Evolutionary conservation across 1,140 invertebrate genomes (phyloP).

Genomic region (Battus philenor): DNA sequence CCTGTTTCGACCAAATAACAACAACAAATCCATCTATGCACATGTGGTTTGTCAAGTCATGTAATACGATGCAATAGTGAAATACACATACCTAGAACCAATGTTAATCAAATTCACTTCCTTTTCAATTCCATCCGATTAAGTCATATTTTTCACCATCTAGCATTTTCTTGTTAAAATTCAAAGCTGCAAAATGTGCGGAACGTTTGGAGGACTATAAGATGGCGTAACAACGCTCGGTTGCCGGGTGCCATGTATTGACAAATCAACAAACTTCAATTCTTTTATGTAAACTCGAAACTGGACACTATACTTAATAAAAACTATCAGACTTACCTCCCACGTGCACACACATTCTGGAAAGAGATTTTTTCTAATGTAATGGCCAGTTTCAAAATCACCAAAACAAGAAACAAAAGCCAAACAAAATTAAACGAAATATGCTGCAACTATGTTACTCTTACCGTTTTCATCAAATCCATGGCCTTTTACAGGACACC

Average conservation of each 20-base stretch:
- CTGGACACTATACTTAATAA: conserved; percentile 49
- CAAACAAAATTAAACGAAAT: conserved; percentile 65
- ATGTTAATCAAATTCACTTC: conserved; percentile 47
- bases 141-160: conserved; percentile 53
- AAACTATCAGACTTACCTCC: conserved; percentile 72
- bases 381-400: conserved; percentile 76
- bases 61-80: conserved; percentile 60
- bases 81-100: conserved; percentile 65
- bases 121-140: conserved; percentile 41
- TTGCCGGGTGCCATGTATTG: conserved; percentile 73
- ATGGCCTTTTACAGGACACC: conserved; percentile 74
- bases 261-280: conserved; percentile 66
- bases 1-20: conserved; percentile 51
- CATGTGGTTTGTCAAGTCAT: conserved; percentile 66
- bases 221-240: conserved; percentile 75
- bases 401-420: conserved; percentile 77
- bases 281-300: conserved; percentile 49
- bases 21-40: conserved; percentile 62
- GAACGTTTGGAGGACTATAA: conserved; percentile 72
- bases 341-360: conserved; percentile 73
- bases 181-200: conserved; percentile 66
- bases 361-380: conserved; percentile 76
- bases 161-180: conserved; percentile 45
- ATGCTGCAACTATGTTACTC: conserved; percentile 47
- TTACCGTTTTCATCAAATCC: conserved; percentile 76